Evolutionary conservation across 2,113 vertebrate species (phyloP).

Genomic region (Ginglymostoma cirratum): DNA sequence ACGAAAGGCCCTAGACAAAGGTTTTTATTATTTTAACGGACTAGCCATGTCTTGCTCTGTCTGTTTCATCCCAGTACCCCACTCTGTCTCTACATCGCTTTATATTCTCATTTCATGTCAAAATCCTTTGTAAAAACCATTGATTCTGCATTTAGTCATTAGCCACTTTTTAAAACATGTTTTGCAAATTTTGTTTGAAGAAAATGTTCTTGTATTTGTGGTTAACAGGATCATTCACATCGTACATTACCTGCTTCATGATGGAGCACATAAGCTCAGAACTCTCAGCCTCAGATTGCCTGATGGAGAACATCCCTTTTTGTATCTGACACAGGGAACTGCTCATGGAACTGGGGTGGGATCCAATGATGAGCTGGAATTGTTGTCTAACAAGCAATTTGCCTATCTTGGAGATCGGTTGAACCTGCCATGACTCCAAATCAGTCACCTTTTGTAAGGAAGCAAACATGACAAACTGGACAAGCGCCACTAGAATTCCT

Average conservation of each 20-base stretch:
- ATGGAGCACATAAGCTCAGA: neutral
- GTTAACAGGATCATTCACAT: neutral
- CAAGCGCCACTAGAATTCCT: neutral
- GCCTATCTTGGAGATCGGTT: neutral
- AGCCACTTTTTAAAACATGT: neutral
- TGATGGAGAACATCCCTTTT: neutral
- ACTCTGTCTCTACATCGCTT: neutral
- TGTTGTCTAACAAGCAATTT: neutral
- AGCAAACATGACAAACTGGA: neutral
- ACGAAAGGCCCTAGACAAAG: neutral
- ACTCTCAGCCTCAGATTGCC: neutral
- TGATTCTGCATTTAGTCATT: neutral
- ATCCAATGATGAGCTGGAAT: neutral
- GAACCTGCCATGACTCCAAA: neutral
- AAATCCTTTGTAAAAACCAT: neutral
- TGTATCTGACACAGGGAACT: neutral
- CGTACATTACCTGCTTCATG: neutral
- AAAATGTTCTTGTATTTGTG: neutral
- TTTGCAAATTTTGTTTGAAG: neutral
- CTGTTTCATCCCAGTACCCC: neutral
- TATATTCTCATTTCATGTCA: neutral
- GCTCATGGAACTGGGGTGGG: neutral
- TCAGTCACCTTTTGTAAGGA: neutral
- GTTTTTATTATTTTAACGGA: neutral
- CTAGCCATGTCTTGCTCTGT: neutral